These are phyloP conservation scores for Sebastes umbrosus DNA, from an alignment of 2,797 vertebrate species.

Conservation along the genomic window DNA sequence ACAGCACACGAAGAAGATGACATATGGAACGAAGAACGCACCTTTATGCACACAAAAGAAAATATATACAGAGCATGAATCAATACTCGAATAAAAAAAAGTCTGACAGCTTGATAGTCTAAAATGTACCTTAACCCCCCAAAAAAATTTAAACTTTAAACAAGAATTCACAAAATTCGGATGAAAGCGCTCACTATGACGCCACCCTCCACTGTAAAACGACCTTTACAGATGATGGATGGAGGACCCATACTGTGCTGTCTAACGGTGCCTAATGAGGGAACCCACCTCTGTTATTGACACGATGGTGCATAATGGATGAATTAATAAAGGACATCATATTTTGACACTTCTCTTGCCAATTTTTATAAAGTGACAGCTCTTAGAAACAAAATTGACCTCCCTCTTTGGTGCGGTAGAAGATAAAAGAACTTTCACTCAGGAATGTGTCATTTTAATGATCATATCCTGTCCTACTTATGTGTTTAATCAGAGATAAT, in stretches of 20 bases:
- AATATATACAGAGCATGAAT: not conserved
- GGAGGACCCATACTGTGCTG: conserved; percentile 30
- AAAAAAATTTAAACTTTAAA: not conserved
- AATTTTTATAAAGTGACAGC: not conserved
- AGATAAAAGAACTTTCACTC: not conserved
- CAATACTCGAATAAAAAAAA: not conserved
- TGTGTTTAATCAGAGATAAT: not conserved
- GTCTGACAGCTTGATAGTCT: not conserved
- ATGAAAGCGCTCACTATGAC: not conserved
- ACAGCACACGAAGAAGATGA: conserved; percentile 98
- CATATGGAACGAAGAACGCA: conserved; percentile 98
- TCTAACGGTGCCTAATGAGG: conserved; percentile 44
- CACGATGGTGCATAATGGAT: conserved; percentile 33
- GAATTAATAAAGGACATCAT: not conserved
- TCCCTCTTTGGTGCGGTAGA: not conserved
- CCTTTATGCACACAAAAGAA: conserved; percentile 77
- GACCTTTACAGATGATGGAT: conserved; percentile 41
- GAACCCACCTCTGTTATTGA: conserved; percentile 26
- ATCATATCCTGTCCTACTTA: not conserved
- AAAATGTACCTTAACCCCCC: not conserved
- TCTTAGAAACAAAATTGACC: not conserved
- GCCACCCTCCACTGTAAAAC: not conserved
- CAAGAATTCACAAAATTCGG: not conserved
- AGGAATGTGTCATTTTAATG: not conserved
- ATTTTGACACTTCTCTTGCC: not conserved